These are phyloP conservation scores for Dascyllus trimaculatus DNA, from an alignment of 2,113 vertebrate genomes.

Conservation along the genomic window DNA sequence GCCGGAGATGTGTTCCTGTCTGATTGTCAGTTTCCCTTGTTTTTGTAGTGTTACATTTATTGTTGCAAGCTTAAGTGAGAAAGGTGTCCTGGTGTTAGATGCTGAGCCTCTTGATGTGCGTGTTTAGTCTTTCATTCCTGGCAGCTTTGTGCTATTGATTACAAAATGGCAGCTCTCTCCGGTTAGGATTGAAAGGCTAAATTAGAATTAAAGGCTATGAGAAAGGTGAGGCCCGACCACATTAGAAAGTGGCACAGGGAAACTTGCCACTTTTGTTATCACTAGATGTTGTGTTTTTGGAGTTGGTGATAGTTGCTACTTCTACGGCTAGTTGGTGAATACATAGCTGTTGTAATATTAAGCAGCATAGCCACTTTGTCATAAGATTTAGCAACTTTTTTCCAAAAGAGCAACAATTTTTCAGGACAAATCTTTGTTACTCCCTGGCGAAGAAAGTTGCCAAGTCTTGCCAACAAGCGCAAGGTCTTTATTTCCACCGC, in stretches of 20 bases:
- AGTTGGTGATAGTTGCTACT: no score
- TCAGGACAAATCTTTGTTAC: no score
- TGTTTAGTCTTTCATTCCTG: neutral
- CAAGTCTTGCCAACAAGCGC: no score
- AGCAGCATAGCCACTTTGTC: no score
- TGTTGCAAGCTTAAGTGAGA: conserved; percentile 6
- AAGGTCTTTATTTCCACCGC: no score
- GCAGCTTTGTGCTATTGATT: neutral
- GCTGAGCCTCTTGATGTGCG: neutral
- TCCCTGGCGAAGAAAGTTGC: no score
- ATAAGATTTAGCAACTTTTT: no score
- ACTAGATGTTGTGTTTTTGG: no score
- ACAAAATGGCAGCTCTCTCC: neutral
- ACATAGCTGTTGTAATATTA: neutral
- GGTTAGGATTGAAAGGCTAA: neutral
- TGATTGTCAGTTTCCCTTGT: conserved; percentile 34
- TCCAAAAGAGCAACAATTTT: no score
- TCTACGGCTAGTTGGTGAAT: neutral
- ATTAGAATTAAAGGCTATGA: neutral
- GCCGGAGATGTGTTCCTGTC: conserved; percentile 24
- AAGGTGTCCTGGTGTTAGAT: conserved; percentile 13
- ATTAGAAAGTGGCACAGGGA: neutral
- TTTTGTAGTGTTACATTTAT: conserved; percentile 7
- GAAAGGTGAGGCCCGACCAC: neutral
- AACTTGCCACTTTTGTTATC: no score